These are phyloP conservation scores for Taeniopygia guttata DNA, from an alignment of 2,797 vertebrate genomes.

Conservation along the genomic window DNA sequence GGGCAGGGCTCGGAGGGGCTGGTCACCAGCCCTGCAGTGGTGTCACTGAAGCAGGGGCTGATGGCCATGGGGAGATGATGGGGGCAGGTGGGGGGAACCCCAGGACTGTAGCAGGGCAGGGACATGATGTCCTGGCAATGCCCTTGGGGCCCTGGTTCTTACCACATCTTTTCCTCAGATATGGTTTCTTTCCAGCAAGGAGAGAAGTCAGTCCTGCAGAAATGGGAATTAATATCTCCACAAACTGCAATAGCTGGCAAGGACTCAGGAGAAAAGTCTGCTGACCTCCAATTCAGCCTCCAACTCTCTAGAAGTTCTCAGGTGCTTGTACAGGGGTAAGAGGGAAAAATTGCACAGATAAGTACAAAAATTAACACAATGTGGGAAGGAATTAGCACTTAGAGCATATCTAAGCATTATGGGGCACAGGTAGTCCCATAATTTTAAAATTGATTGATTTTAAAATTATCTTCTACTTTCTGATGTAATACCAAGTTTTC, in stretches of 20 bases:
- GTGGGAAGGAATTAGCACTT: neutral
- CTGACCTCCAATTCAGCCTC: neutral
- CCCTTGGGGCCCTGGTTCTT: neutral
- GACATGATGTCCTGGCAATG: neutral
- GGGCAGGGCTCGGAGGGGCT: neutral
- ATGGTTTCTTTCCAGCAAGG: neutral
- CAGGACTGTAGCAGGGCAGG: neutral
- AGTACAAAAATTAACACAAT: neutral
- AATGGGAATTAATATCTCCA: neutral
- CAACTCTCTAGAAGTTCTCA: neutral
- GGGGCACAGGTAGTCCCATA: neutral
- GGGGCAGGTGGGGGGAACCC: neutral
- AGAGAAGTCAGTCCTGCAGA: neutral
- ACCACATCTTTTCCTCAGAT: neutral
- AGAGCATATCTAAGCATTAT: neutral
- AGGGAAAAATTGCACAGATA: neutral
- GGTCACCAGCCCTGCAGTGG: neutral
- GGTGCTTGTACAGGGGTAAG: neutral
- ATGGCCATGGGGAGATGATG: fast-evolving
- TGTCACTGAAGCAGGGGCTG: neutral
- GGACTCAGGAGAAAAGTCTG: neutral
- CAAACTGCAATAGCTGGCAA: neutral
- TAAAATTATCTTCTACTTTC: neutral
- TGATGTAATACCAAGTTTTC: neutral
- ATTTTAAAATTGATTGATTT: neutral